Evolutionary conservation across 1,140 invertebrate species (phyloP), one percentile per base, ranked within the genome.

Genomic region (Adelges cooleyi): DNA sequence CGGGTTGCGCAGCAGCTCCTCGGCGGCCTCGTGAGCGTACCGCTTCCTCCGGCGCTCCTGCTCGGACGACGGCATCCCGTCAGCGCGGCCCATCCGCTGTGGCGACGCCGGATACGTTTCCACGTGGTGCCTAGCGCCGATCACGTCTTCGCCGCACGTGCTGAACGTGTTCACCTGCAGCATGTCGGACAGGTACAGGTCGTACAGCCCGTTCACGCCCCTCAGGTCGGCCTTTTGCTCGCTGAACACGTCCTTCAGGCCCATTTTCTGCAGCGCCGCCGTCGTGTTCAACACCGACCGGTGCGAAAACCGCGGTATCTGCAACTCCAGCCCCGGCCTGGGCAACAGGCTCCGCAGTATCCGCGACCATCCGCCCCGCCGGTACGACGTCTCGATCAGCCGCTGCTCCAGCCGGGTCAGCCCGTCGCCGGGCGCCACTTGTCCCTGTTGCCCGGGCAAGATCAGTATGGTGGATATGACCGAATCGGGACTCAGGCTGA

Each of bases 221-320:
- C 84, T 81, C 18, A 92, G 77, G 72, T 92, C 87, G 1, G 88
- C 87, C 66, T 82, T 82, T 51, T 81, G 79, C 0, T 81, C 75
- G 69, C 81, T 78, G 72, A 92, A 91, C 1, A 92, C 74, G 25
- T 87, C 86, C 67, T 84, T 82, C 3, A 92, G 76, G 0, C 88
- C 88, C 86, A 92, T 88, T 66, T 82, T 79, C 69, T 84, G 83
- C 33, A 91, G 75, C 1, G 87, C 84, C 2, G 81, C 78, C 0
- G 87, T 86, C 1, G 87, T 80, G 70, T 92, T 91, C 2, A 90
- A 80, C 0, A 88, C 80, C 0, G 87, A 89, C 50, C 85, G 79
- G 68, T 91, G 89, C 36, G 85, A 86, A 71, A 90, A 90, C 68
- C 87, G 81, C 0, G 89, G 89, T 44, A 92, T 42, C 72, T 90